These are phyloP conservation scores for Opisthocomus hoazin DNA, from an alignment of 2,113 vertebrate genomes.

Conservation along the genomic window DNA sequence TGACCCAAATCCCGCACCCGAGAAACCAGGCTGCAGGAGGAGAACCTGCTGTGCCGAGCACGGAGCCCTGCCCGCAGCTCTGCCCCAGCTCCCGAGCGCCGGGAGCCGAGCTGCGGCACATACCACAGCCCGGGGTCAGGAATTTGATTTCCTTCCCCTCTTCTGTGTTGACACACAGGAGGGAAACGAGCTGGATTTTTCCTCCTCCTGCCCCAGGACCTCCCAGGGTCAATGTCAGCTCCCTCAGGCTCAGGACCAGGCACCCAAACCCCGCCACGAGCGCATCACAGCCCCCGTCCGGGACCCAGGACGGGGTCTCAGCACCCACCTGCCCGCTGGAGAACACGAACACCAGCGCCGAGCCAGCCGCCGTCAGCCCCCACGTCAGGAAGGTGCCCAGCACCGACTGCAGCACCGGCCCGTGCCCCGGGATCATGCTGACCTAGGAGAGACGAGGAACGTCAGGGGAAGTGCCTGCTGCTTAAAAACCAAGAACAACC, in stretches of 20 bases:
- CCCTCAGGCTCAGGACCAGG: not conserved
- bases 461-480: accelerated
- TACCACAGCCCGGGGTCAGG: not conserved
- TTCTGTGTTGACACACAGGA: not conserved
- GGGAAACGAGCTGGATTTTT: not conserved
- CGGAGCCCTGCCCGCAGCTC: not conserved
- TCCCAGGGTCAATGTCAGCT: accelerated
- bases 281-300: accelerated
- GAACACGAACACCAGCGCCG: conserved; percentile 90
- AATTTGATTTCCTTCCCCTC: not conserved
- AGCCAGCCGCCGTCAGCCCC: conserved; percentile 89
- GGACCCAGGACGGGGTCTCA: accelerated
- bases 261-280: accelerated
- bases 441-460: not conserved
- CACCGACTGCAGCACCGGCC: conserved; percentile 82
- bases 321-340: conserved; percentile 85
- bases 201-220: not conserved
- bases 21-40: not conserved
- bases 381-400: conserved; percentile 93
- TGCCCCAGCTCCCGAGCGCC: not conserved
- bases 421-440: conserved; percentile 84
- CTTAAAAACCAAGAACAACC: not conserved
- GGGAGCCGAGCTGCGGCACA: not conserved
- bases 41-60: not conserved
- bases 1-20: not conserved